These are phyloP conservation scores for Oophaga pumilio DNA, from an alignment of 2,113 vertebrate genomes.

Conservation along the genomic window DNA sequence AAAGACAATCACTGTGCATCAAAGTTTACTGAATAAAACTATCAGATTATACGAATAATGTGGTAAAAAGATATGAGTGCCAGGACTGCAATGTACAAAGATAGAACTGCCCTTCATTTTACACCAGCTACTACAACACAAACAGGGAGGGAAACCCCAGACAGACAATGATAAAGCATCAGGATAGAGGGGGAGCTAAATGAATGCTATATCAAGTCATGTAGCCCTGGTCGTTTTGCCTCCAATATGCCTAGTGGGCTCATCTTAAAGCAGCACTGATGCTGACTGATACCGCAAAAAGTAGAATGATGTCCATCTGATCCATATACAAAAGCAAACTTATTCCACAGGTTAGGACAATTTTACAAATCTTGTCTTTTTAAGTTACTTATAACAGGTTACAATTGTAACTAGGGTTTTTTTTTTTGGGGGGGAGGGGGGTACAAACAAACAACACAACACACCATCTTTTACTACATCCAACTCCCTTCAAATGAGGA, in stretches of 20 bases:
- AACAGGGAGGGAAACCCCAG: not conserved
- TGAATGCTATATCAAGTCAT: not conserved
- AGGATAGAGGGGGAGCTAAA: not conserved
- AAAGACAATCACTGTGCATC: not conserved
- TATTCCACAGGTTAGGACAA: too few relatives aligned
- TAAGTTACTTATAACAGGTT: too few relatives aligned
- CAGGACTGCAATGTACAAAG: not conserved
- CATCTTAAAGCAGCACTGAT: not conserved
- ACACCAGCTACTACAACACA: not conserved
- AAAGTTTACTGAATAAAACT: not conserved
- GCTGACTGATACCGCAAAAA: not conserved
- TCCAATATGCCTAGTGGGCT: not conserved
- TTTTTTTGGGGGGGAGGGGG: too few relatives aligned
- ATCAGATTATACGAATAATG: not conserved
- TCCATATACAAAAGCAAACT: too few relatives aligned
- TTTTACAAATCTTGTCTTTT: too few relatives aligned
- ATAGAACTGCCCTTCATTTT: not conserved
- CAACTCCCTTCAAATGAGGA: too few relatives aligned
- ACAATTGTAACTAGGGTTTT: too few relatives aligned
- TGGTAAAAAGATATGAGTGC: not conserved
- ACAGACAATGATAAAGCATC: not conserved
- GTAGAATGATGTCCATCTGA: too few relatives aligned
- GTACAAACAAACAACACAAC: too few relatives aligned
- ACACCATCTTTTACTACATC: too few relatives aligned
- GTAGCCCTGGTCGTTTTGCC: not conserved